Evolutionary conservation across 1,140 invertebrate genomes (phyloP).

Genomic region (Spodoptera frugiperda): DNA sequence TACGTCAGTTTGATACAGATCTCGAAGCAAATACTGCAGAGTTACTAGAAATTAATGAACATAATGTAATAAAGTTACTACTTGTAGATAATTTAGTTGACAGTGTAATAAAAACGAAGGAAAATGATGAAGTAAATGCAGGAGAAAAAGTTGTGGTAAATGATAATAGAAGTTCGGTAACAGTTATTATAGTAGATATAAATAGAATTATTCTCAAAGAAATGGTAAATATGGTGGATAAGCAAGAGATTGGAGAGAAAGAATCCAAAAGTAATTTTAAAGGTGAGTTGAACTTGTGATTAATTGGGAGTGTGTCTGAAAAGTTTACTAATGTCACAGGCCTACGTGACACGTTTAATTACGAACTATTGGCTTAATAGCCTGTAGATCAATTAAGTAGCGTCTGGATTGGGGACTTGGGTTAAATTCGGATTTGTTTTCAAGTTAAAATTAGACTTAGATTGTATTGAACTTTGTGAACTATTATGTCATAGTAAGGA

Average conservation of each 20-base stretch:
- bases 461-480: no score
- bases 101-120: no score
- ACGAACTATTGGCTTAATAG: not conserved
- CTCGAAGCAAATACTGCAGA: not conserved
- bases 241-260: not conserved
- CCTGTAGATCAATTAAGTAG: not conserved
- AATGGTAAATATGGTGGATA: conserved; percentile 14
- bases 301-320: not conserved
- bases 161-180: not conserved
- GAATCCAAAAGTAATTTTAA: conserved; percentile 40
- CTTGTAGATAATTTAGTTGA: no score
- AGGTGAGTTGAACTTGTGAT: conserved; percentile 50
- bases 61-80: not conserved
- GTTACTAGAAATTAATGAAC: not conserved
- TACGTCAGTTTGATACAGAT: conserved; percentile 4
- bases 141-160: not conserved
- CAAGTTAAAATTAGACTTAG: no score
- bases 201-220: no score
- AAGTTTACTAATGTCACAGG: not conserved
- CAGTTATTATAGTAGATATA: not conserved
- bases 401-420: no score
- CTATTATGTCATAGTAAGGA: no score
- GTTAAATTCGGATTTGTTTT: no score
- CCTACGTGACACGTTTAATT: not conserved
- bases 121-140: not conserved